Evolutionary conservation across 2,113 vertebrate genomes (phyloP).

Genomic region (Piprites chloris): DNA sequence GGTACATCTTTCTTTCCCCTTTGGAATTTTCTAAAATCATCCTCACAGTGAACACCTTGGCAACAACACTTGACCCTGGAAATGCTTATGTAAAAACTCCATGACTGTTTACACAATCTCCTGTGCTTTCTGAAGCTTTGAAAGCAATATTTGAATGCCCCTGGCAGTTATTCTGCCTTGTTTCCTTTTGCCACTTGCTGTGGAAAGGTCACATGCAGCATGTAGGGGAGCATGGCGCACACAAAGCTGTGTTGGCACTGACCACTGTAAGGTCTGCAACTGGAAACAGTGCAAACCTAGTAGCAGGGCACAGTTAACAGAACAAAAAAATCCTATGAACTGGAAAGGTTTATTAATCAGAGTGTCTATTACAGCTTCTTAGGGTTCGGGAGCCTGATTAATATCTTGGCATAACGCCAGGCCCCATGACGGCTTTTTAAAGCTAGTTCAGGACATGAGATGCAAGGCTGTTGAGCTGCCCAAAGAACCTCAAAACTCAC

Average conservation of each 20-base stretch:
- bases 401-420: neutral
- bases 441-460: neutral
- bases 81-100: neutral
- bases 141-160: neutral
- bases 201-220: neutral
- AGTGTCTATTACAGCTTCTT: neutral
- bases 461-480: neutral
- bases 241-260: neutral
- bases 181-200: neutral
- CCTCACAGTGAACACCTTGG: neutral
- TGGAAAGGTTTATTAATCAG: neutral
- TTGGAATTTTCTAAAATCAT: neutral
- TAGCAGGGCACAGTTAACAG: neutral
- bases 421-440: neutral
- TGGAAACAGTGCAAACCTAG: neutral
- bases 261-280: accelerated
- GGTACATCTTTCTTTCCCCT: neutral
- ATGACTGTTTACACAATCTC: neutral
- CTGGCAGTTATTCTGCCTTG: neutral
- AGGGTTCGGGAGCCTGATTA: neutral
- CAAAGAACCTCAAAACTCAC: neutral
- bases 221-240: accelerated
- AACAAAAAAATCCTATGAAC: neutral
- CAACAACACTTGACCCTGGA: neutral
- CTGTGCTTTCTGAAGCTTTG: neutral